Conservation (phyloP, 1,140 invertebrate genomes). For the Nephila pilipes region DNA sequence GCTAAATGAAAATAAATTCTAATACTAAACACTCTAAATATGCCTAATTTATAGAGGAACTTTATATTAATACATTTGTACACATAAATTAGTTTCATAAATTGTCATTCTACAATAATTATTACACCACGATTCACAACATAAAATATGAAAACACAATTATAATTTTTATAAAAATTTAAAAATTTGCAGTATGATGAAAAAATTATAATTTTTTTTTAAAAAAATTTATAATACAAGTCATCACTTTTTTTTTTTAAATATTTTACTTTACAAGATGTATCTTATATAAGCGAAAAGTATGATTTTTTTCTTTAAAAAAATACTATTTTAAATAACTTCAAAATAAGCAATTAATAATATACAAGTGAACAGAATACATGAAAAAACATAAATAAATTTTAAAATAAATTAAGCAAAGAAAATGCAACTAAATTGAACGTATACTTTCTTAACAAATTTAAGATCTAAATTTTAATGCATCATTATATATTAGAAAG, state of each 20-base stretch:
- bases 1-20: constrained; percentile 30
- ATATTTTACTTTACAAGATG: background rate
- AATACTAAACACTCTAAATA: constrained; percentile 44
- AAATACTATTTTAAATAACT: background rate
- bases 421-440: no score
- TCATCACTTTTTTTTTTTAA: background rate
- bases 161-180: background rate
- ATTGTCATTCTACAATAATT: constrained; percentile 17
- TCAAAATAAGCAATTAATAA: background rate
- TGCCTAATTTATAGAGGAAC: constrained; percentile 62
- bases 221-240: no score
- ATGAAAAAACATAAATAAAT: no score
- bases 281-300: background rate
- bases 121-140: background rate
- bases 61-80: constrained; percentile 65
- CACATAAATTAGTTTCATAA: constrained; percentile 47
- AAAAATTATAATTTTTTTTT: no score
- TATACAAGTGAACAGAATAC: no score
- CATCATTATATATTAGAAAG: no score
- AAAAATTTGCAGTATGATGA: background rate
- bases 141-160: background rate
- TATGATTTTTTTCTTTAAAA: no score
- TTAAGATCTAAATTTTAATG: no score
- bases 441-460: no score
- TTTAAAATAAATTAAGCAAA: no score